These are phyloP conservation scores for Ascidia mentula DNA, from an alignment of 23 tunicate species.

Conservation along the genomic window DNA sequence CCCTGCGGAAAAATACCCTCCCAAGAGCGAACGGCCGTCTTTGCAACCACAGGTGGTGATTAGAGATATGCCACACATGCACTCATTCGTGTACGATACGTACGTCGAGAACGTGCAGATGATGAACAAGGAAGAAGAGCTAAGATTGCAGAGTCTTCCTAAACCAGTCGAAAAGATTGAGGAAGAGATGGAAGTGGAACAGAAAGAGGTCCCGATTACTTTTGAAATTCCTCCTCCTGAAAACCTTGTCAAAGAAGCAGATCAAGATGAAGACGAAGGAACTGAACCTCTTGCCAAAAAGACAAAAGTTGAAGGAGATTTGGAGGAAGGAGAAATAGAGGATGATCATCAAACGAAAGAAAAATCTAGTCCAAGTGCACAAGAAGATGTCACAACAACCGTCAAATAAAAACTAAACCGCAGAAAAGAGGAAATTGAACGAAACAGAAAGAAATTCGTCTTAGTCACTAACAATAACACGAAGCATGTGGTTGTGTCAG, in stretches of 20 bases:
- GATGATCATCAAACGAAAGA: too few relatives aligned
- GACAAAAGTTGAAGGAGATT: background rate
- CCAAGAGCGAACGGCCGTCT: constrained; percentile 19
- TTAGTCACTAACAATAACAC: too few relatives aligned
- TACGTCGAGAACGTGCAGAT: constrained; percentile 55
- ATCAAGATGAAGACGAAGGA: background rate
- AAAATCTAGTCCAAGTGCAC: too few relatives aligned
- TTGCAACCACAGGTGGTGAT: constrained; percentile 32
- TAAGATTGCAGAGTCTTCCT: constrained; percentile 16
- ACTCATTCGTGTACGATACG: constrained; percentile 86
- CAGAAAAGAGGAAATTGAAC: too few relatives aligned
- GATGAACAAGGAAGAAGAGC: constrained; percentile 26
- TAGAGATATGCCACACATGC: constrained; percentile 88
- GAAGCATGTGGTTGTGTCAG: too few relatives aligned
- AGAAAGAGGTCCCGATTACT: constrained; percentile 38
- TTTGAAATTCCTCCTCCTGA: constrained; percentile 63
- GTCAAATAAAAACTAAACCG: too few relatives aligned
- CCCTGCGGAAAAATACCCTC: constrained; percentile 70
- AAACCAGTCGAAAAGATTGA: constrained; percentile 12
- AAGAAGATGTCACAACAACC: too few relatives aligned
- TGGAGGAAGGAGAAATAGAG: background rate
- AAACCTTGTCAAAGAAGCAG: background rate
- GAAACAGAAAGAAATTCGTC: too few relatives aligned
- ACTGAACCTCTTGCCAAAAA: background rate
- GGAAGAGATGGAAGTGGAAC: constrained; percentile 20